A percentile compares a stretch with the other conserved stretches of the same genome.
Evolutionary conservation across 2,797 vertebrate genomes (phyloP).

Genomic region (Tympanoctomys barrerae): DNA sequence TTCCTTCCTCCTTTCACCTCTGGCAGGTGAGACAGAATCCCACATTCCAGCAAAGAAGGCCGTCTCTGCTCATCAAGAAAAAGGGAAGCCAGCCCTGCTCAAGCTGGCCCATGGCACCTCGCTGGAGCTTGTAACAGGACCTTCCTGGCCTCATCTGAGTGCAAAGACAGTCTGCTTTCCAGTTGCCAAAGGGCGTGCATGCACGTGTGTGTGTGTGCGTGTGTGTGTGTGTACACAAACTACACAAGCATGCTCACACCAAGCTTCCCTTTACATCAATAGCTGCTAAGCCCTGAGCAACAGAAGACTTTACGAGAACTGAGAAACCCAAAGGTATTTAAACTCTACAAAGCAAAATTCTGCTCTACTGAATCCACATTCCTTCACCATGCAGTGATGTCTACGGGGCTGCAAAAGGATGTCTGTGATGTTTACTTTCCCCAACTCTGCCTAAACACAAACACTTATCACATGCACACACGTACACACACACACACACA

Average conservation of each 20-base stretch:
- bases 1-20: not conserved
- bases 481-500: not conserved
- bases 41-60: not conserved
- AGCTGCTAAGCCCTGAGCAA: slow-evolving; percentile 72
- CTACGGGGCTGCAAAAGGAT: slow-evolving; percentile 29
- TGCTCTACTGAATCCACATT: slow-evolving; percentile 66
- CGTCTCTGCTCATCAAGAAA: not conserved
- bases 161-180: not conserved
- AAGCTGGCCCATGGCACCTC: no score
- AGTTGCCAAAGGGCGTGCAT: not conserved
- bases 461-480: slow-evolving; percentile 2
- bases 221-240: accelerated
- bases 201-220: not conserved
- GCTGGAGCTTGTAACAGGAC: not conserved
- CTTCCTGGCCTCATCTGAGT: not conserved
- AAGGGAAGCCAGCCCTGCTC: not conserved
- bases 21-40: not conserved
- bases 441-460: slow-evolving; percentile 45
- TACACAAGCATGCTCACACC: not conserved
- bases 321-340: slow-evolving; percentile 75
- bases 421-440: slow-evolving; percentile 41
- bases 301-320: slow-evolving; percentile 64
- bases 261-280: not conserved
- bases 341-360: slow-evolving; percentile 61
- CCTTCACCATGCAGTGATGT: slow-evolving; percentile 83